These are phyloP conservation scores for Oligia fasciuncula DNA, from an alignment of 2,888 invertebrate genomes.

Conservation along the genomic window DNA sequence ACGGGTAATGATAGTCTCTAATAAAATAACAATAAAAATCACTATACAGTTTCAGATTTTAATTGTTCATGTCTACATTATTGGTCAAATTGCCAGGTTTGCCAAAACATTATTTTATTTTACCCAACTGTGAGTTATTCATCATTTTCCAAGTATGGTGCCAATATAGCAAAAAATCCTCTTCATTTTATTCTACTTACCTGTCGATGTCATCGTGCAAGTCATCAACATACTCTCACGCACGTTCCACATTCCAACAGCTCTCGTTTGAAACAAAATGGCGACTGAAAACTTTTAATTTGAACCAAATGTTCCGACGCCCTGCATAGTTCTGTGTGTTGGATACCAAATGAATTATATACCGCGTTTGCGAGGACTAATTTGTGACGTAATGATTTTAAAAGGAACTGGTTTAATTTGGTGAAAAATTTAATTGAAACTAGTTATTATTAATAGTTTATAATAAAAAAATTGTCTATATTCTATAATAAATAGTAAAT, in stretches of 20 bases:
- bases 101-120: background rate
- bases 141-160: background rate
- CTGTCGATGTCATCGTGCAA: constrained; percentile 1
- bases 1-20: background rate
- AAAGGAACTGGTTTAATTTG: background rate
- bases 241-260: constrained; percentile 35
- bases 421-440: background rate
- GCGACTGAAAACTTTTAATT: constrained; percentile 44
- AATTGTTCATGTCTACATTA: background rate
- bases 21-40: background rate
- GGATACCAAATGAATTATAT: constrained; percentile 24
- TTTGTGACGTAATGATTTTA: background rate
- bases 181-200: background rate
- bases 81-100: background rate
- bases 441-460: background rate
- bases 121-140: background rate
- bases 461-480: too few relatives aligned
- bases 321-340: constrained; percentile 33
- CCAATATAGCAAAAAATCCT: too few relatives aligned
- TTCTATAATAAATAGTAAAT: too few relatives aligned
- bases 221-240: constrained; percentile 35
- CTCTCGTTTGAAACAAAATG: constrained; percentile 33
- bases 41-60: background rate
- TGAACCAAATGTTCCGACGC: constrained; percentile 33
- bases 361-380: constrained; percentile 1